Evolutionary conservation across 2,888 invertebrate genomes (phyloP), one percentile per base, ranked within the genome.

Genomic region (Cephonodes hylas): DNA sequence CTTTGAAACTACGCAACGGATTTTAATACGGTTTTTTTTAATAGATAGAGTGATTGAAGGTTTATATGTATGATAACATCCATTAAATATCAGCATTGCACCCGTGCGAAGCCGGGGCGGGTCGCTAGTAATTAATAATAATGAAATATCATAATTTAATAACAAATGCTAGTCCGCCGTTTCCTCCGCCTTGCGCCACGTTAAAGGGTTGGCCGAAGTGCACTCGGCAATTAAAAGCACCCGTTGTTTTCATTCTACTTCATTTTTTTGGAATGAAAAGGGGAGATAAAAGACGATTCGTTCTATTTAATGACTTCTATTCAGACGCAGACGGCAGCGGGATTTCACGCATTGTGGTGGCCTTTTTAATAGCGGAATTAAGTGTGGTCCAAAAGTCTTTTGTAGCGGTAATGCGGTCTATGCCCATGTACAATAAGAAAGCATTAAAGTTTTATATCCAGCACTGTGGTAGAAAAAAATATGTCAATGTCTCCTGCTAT

Each of bases 171-270:
- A 5, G 15, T 13, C 15, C 57, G 57, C 57, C 18, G 6, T 22
- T 8, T 15, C n/a, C 23, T 20, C 15, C 2, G 6, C 13, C 38
- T 58, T 42, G 15, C 8, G 1, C 57, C 38, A 3, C 42, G 5
- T 22, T 38, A 23, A 38, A 58, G 57, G 38, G 57, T 58, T 58
- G 38, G 38, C n/a, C 38, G n/a, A 58, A 58, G 57, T 58, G 57
- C 57, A 58, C 57, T 58, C 38, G 38, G 57, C 38, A 58, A 58
- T 58, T 58, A 42, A 38, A 42, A 42, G 42, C 22, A 58, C 38
- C 38, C 42, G 38, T 42, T 58, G 57, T 58, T 58, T 58, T 58
- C 38, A 42, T 42, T 23, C 38, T 42, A 13, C n/a, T 48, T 48
- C 48, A 58, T 22, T 58, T 42, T 42, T 42, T 38, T 8, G n/a